Base-by-base conservation (phyloP, 2,113 vertebrate genomes). In the Calonectris borealis region DNA sequence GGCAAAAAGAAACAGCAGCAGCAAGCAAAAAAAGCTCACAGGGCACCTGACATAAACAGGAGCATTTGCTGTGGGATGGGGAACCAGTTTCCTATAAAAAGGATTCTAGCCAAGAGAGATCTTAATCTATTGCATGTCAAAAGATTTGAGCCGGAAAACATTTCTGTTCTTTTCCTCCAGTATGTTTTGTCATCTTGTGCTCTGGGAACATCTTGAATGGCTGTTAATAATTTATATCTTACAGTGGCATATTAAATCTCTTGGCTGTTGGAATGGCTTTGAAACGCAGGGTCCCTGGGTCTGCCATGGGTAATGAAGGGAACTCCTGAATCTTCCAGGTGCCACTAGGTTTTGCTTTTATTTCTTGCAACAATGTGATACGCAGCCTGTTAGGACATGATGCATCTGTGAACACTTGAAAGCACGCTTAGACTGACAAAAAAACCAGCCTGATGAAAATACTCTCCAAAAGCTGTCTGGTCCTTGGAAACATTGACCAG, bases 161-260 rank as follows among this genome's bases (percentile, higher is more conserved):
- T 52, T 77, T 58, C 38, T 89, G 57, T 62, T 73, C 61, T 89
- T 85, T 83, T 70, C 40, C 54, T 61, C 61, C 61, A 57, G 71
- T 88, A 46, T 48, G 38, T 83, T 93, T 91, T 91, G 71, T 91
- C 81, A 86, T 75, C 55, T 32, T 62, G 75, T 65, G 80, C 80
- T 91, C 88, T 66, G 52, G 83, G 64, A 94, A 90, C 64, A 68
- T 86, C 82, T 80, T 68, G 71, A 83, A 71, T 29, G 48, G 81
- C 71, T 83, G 81, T 93, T 89, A 89, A 96, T 95, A 96, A 96
- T 96, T 88, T 68, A 91, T 66, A 44, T 42, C 27, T 71, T 82
- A 75, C 34, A 70, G 61, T 66, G 61, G 84, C 61, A 66, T 70
- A 71, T 55, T 88, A 83, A 88, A 83, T 89, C 81, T 85, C 71